Percentiles rank a stretch among this genome's conserved stretches.
Evolutionary conservation across 2,888 invertebrate genomes (phyloP).

Genomic region (Augochlorella aurata): DNA sequence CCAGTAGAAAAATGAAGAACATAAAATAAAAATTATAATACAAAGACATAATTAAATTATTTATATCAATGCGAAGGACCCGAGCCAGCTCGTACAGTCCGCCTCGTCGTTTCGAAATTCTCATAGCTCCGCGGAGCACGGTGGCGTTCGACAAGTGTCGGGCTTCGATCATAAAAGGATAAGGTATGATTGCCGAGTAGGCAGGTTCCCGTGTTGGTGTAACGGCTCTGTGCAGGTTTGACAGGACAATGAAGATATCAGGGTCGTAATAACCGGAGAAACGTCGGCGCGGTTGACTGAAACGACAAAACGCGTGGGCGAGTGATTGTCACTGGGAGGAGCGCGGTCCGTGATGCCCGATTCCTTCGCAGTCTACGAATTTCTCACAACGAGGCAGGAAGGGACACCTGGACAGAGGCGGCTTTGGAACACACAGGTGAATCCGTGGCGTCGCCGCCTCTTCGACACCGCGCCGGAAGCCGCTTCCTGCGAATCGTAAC

Average conservation of each 20-base stretch:
- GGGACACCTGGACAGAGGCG: conserved; percentile 64
- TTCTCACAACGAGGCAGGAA: conserved; percentile 65
- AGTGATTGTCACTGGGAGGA: background rate
- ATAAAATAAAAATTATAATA: too few relatives aligned
- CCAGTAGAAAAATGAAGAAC: too few relatives aligned
- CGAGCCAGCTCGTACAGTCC: too few relatives aligned
- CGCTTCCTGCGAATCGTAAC: conserved; percentile 66
- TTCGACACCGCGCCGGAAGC: conserved; percentile 63
- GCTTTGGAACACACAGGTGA: conserved; percentile 55
- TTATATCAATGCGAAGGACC: too few relatives aligned
- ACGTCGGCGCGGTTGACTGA: background rate
- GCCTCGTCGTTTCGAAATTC: too few relatives aligned
- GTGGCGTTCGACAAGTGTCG: too few relatives aligned
- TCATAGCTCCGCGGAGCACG: too few relatives aligned
- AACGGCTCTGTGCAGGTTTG: too few relatives aligned
- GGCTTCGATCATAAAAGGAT: background rate
- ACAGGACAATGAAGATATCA: too few relatives aligned
- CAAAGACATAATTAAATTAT: too few relatives aligned
- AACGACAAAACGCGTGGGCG: background rate
- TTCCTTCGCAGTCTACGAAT: conserved; percentile 39
- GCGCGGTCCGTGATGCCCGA: conserved; percentile 1
- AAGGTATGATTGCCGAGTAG: too few relatives aligned
- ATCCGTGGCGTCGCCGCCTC: conserved; percentile 54
- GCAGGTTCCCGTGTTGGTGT: too few relatives aligned
- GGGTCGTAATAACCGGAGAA: background rate